A percentile compares a stretch with the other conserved stretches of the same genome.
phyloP scores from a whole-genome alignment of 2,113 vertebrate species.

The Stercorarius parasiticus region DNA sequence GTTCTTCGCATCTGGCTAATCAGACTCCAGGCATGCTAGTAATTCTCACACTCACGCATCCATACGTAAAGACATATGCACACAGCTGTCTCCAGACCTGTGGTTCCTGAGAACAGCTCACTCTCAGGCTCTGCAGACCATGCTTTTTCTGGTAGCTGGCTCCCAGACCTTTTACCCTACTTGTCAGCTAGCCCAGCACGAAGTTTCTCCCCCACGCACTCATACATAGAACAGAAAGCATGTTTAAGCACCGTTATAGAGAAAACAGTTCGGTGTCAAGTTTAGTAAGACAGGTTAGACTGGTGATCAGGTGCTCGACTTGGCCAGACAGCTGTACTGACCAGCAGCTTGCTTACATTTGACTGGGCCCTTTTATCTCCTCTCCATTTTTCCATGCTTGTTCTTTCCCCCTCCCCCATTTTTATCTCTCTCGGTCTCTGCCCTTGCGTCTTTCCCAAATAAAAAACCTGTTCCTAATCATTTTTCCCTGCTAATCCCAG shows the following conservation, averaged over 20 bases:
- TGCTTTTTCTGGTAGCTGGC: neutral
- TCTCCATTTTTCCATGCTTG: neutral
- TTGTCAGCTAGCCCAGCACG: neutral
- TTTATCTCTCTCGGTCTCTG: neutral
- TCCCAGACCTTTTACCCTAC: neutral
- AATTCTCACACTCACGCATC: neutral
- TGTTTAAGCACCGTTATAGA: neutral
- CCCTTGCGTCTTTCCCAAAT: neutral
- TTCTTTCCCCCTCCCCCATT: accelerated
- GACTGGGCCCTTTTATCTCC: neutral
- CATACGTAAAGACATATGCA: neutral
- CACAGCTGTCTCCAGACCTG: neutral
- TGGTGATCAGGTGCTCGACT: neutral
- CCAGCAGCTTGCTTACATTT: neutral
- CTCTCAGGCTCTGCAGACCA: neutral
- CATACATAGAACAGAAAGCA: neutral
- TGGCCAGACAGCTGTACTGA: neutral
- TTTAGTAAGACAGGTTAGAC: neutral
- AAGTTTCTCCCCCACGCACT: neutral
- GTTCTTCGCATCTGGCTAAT: neutral
- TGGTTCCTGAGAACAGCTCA: neutral
- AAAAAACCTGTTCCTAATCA: neutral
- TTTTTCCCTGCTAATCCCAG: neutral
- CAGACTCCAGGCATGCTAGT: neutral
- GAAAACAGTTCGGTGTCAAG: neutral